phyloP scores from a whole-genome alignment of 2,888 invertebrate species.

The Euspilapteryx auroguttella region DNA sequence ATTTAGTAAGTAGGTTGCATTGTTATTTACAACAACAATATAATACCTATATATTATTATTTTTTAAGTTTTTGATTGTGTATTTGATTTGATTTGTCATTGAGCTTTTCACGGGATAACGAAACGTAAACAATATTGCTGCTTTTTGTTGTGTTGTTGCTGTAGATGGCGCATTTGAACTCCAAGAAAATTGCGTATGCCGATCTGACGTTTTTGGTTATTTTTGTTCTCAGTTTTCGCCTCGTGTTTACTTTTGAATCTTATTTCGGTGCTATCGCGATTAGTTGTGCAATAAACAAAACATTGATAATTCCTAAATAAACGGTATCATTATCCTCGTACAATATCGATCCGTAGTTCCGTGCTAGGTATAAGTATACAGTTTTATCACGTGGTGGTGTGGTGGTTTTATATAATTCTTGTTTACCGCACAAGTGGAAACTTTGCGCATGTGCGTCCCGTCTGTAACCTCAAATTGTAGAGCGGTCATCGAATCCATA shows the following conservation, averaged over 20 bases:
- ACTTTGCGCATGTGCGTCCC: conserved; percentile 62
- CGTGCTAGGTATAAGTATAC: conserved; percentile 55
- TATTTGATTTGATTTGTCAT: no score
- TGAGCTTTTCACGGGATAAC: no score
- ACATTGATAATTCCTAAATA: conserved; percentile 30
- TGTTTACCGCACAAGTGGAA: conserved; percentile 60
- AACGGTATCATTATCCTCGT: conserved; percentile 19
- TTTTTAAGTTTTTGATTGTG: no score
- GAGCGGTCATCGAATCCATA: conserved; percentile 45
- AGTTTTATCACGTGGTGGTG: conserved; percentile 62
- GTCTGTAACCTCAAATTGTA: conserved; percentile 59
- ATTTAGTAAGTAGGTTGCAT: no score
- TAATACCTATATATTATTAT: no score
- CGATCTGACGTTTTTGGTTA: conserved; percentile 62
- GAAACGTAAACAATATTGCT: conserved; percentile 19
- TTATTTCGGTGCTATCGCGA: conserved; percentile 53
- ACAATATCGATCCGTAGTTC: conserved; percentile 49
- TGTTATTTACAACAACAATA: no score
- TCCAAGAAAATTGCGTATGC: conserved; percentile 57
- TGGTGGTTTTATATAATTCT: conserved; percentile 63
- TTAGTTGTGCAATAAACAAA: conserved; percentile 43
- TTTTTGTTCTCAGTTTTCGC: conserved; percentile 61
- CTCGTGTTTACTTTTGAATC: conserved; percentile 63
- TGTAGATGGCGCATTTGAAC: conserved; percentile 54
- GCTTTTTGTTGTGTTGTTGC: conserved; percentile 36